Evolutionary conservation across 2,888 invertebrate genomes (phyloP), one percentile per base, ranked within the genome.

Genomic region (Buathra laborator): DNA sequence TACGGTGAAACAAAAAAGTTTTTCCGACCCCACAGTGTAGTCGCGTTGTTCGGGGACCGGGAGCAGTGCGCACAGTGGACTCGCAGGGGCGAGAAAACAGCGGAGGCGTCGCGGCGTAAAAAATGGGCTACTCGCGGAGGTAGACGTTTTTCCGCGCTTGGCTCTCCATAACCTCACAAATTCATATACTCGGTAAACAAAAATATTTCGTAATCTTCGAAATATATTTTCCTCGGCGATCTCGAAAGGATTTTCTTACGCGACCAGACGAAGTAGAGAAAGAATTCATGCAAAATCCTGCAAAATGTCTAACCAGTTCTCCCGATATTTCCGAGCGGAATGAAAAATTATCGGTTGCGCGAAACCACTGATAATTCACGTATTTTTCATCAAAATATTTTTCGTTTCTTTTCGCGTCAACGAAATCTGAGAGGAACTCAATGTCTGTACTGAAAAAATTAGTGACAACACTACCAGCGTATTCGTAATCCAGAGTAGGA

Each of bases 31-130:
- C 62, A 44, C 59, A 62, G 44, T 64, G 74, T 29, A 74, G 62
- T 29, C 10, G 29, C 10, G 7, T 10, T n/a, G 32, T 29, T 44
- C 59, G 10, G 74, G 74, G 48, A 64, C 74, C 32, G n/a, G n/a
- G 10, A 12, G 19, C 12, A 19, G 19, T 4, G 19, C 24, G 51
- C 64, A 51, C 43, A 64, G 48, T 14, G 48, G 29, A 32, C 46
- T 62, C 56, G 48, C 46, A 29, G 62, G 62, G 48, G 64, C 51
- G 64, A 32, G 64, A 37, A 64, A 64, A 51, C 75, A 48, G 48
- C 48, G 64, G 75, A 75, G 75, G 75, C 64, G 64, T 75, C 75
- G 37, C 48, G 48, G 19, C 62, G 64, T 74, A 64, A 75, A 75
- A 51, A 66, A 46, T 59, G 46, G 46, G 44, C 24, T 32, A 37